These are phyloP conservation scores for Platalea minor DNA, from an alignment of 2,797 vertebrate genomes.

Conservation along the genomic window DNA sequence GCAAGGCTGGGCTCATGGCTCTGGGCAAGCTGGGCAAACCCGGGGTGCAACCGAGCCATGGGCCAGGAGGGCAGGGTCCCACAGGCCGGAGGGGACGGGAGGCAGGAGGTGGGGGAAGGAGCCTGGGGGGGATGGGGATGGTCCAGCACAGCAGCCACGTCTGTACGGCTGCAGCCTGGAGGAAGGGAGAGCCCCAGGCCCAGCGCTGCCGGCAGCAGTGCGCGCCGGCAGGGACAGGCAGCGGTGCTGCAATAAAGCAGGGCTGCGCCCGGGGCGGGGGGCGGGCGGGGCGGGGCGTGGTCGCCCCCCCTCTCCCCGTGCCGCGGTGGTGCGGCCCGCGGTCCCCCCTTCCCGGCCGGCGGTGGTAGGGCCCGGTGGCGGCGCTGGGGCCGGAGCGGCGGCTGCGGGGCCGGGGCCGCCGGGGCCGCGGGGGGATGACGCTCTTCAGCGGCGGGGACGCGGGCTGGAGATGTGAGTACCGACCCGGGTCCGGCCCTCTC, in stretches of 20 bases:
- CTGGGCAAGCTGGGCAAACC: background rate
- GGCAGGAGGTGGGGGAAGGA: background rate
- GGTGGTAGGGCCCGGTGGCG: background rate
- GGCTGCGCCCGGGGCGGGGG: background rate
- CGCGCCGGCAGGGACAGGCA: background rate
- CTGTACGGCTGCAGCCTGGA: background rate
- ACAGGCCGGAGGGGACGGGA: background rate
- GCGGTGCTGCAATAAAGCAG: background rate
- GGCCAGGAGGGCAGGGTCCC: no score
- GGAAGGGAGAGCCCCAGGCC: background rate
- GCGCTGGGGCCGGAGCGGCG: background rate
- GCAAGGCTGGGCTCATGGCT: background rate
- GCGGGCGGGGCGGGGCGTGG: background rate
- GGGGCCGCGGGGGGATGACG: background rate
- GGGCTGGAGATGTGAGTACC: conserved; percentile 52
- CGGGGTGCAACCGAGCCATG: rapidly evolving
- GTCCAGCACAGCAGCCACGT: background rate
- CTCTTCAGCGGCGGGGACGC: conserved; percentile 24
- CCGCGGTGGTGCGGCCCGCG: background rate
- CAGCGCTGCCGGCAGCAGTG: background rate
- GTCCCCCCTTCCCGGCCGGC: background rate
- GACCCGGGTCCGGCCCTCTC: background rate
- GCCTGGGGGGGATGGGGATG: no score
- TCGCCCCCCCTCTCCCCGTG: no score
- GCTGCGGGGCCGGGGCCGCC: background rate